Percentiles rank a stretch among this genome's conserved stretches.
Evolutionary conservation across 2,888 invertebrate genomes (phyloP).

Genomic region (Drosophila nr. perissopoda): DNA sequence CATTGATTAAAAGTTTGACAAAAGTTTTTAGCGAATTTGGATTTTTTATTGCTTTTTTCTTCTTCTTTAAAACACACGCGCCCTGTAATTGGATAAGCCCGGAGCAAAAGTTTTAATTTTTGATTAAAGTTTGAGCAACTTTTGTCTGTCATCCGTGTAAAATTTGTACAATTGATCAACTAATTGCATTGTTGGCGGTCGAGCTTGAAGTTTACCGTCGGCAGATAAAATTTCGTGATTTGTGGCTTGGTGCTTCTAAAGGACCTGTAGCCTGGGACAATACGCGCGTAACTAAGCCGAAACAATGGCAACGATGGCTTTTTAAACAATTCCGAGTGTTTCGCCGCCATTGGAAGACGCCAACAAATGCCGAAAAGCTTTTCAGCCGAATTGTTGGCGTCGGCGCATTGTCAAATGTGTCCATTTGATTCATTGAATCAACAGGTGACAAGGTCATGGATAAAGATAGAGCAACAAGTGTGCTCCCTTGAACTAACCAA

Average conservation of each 20-base stretch:
- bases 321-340: constrained; percentile 45
- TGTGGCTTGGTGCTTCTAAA: neutral
- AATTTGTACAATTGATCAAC: constrained; percentile 1
- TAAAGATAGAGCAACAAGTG: constrained; percentile 60
- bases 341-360: constrained; percentile 69
- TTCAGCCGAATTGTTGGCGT: constrained; percentile 24
- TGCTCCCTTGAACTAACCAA: neutral
- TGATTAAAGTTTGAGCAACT: constrained; percentile 29
- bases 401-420: constrained; percentile 32
- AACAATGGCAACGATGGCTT: constrained; percentile 55
- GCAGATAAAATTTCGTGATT: neutral
- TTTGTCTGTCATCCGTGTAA: constrained; percentile 7
- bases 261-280: constrained; percentile 52
- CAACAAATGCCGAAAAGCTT: constrained; percentile 62
- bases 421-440: constrained; percentile 54
- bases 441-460: constrained; percentile 65
- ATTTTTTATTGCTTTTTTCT: constrained; percentile 9
- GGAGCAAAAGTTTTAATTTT: constrained; percentile 25
- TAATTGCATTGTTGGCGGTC: constrained; percentile 4
- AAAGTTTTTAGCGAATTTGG: constrained; percentile 10
- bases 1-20: constrained; percentile 14
- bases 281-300: constrained; percentile 68
- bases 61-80: neutral
- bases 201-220: constrained; percentile 15
- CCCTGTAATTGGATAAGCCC: constrained; percentile 25